Percentiles rank a stretch among this genome's conserved stretches.
Conservation (phyloP, 2,888 invertebrate genomes). For the Chesias legatella region DNA sequence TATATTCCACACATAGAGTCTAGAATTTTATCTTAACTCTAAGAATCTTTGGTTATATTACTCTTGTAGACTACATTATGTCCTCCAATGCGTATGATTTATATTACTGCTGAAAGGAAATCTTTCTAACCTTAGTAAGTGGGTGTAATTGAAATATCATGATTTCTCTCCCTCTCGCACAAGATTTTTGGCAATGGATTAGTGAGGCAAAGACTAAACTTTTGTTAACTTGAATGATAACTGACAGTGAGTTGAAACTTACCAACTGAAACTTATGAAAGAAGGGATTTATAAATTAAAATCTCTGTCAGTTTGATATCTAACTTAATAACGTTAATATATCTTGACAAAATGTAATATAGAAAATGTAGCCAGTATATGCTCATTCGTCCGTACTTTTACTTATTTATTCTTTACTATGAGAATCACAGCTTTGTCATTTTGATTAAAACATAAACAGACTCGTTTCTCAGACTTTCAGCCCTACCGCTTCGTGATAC, state of each 20-base stretch:
- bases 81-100: constrained; percentile 28
- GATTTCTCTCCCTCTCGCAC: constrained; percentile 41
- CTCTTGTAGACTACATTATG: no score
- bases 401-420: neutral
- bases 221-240: neutral
- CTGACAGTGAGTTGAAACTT: no score
- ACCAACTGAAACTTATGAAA: neutral
- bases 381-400: no score
- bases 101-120: constrained; percentile 19
- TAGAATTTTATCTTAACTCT: no score
- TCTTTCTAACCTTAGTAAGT: constrained; percentile 37
- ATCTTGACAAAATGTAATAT: no score
- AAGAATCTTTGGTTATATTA: no score
- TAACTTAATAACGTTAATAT: no score
- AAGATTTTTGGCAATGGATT: neutral
- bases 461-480: neutral
- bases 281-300: no score
- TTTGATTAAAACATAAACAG: neutral
- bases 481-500: neutral
- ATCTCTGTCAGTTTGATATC: no score
- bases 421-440: neutral
- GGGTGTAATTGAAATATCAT: constrained; percentile 63
- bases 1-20: no score
- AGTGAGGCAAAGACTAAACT: neutral
- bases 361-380: no score